Percentiles rank a stretch among this genome's conserved stretches.
Conservation (phyloP, 1,140 invertebrate species). For the Latrodectus geometricus region DNA sequence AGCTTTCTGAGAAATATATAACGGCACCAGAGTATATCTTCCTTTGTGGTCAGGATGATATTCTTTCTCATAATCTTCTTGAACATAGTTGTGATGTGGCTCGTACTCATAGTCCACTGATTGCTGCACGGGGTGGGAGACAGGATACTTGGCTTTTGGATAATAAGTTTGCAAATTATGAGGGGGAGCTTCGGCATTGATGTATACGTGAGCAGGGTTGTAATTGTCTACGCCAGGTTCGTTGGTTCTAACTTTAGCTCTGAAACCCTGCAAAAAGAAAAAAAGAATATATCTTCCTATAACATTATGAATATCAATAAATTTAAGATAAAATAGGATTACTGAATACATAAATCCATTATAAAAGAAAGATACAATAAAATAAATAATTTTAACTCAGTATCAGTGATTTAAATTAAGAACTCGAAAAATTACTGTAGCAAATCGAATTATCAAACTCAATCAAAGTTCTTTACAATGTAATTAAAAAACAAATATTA, state of each 20-base stretch:
- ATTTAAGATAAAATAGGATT: no score
- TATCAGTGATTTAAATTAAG: no score
- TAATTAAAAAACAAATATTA: no score
- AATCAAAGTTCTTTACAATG: no score
- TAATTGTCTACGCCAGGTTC: conserved; percentile 53
- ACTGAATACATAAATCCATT: no score
- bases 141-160: background rate
- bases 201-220: conserved; percentile 38
- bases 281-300: background rate
- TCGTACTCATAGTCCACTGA: background rate
- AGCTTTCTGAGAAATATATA: background rate
- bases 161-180: background rate
- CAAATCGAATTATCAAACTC: no score
- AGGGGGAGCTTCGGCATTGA: background rate
- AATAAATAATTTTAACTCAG: no score
- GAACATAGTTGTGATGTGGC: background rate
- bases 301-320: no score
- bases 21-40: background rate
- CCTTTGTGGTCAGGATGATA: background rate
- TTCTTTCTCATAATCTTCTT: background rate
- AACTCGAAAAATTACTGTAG: no score
- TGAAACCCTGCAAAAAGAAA: conserved; percentile 41
- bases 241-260: conserved; percentile 66
- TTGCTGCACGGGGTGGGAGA: background rate
- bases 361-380: no score